Evolutionary conservation across 2,888 invertebrate genomes (phyloP).

Genomic region (Gisinianus flammeolus): DNA sequence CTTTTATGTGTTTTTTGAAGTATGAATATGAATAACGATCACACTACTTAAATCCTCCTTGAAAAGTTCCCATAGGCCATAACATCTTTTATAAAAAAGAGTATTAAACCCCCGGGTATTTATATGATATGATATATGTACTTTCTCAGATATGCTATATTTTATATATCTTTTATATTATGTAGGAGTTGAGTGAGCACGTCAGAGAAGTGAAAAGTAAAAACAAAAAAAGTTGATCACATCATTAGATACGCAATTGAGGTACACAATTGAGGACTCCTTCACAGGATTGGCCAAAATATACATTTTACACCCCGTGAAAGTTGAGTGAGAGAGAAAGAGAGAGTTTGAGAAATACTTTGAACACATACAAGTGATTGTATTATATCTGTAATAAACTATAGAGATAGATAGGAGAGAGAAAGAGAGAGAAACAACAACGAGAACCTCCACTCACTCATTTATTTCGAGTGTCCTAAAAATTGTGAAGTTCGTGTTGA

Average conservation of each 20-base stretch:
- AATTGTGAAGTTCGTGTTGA: constrained; percentile 39
- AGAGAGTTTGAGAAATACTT: too few relatives aligned
- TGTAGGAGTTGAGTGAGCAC: too few relatives aligned
- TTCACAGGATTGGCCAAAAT: background rate
- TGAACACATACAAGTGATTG: background rate
- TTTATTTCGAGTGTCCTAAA: constrained; percentile 36
- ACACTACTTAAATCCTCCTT: too few relatives aligned
- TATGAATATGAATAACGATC: too few relatives aligned
- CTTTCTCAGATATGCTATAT: too few relatives aligned
- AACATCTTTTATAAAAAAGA: too few relatives aligned
- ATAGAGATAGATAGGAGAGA: background rate
- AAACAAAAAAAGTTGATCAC: constrained; percentile 20
- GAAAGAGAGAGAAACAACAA: background rate
- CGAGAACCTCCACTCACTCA: constrained; percentile 29
- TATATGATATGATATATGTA: too few relatives aligned
- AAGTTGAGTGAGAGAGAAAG: background rate
- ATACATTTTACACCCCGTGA: background rate
- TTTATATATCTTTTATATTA: too few relatives aligned
- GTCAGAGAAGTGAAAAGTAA: background rate
- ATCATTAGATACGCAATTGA: constrained; percentile 37
- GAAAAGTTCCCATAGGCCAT: too few relatives aligned
- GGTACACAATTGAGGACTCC: constrained; percentile 21
- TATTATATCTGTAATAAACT: background rate
- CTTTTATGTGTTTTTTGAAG: too few relatives aligned
- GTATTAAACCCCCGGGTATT: too few relatives aligned